Evolutionary conservation across 2,113 vertebrate species (phyloP).

Genomic region (Mugil cephalus): DNA sequence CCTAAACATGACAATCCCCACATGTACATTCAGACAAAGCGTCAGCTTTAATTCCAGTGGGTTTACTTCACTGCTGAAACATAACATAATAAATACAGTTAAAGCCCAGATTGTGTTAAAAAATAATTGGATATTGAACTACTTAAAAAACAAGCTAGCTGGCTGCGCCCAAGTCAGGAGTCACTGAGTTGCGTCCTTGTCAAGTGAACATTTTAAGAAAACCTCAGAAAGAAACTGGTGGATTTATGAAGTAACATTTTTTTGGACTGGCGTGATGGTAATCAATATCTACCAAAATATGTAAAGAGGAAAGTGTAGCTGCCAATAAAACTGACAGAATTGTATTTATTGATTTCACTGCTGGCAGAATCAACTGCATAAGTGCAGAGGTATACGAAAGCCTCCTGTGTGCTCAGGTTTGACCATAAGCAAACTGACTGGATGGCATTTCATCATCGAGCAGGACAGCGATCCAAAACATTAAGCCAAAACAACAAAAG

Average conservation of each 20-base stretch:
- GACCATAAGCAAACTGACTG: too few species aligned
- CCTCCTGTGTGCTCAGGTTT: background rate
- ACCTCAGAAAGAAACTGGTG: too few species aligned
- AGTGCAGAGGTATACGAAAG: background rate
- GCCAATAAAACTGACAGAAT: background rate
- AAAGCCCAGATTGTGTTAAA: too few species aligned
- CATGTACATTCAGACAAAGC: background rate
- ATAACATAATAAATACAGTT: background rate
- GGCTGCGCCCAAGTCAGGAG: too few species aligned
- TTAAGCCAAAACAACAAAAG: background rate
- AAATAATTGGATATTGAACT: too few species aligned
- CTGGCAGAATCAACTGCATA: background rate
- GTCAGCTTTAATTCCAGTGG: too few species aligned
- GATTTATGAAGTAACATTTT: too few species aligned
- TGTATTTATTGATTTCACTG: background rate
- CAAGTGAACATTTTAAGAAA: too few species aligned
- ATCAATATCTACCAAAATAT: too few species aligned
- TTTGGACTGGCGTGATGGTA: too few species aligned
- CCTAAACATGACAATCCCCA: conserved; percentile 18
- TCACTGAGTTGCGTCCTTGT: too few species aligned
- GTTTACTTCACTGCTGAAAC: background rate
- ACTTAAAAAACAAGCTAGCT: too few species aligned
- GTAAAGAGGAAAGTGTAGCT: background rate
- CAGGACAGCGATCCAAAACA: background rate
- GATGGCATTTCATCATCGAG: background rate